Evolutionary conservation across 2,888 invertebrate genomes (phyloP), one percentile per base, ranked within the genome.

Genomic region (Clitarchus hookeri): DNA sequence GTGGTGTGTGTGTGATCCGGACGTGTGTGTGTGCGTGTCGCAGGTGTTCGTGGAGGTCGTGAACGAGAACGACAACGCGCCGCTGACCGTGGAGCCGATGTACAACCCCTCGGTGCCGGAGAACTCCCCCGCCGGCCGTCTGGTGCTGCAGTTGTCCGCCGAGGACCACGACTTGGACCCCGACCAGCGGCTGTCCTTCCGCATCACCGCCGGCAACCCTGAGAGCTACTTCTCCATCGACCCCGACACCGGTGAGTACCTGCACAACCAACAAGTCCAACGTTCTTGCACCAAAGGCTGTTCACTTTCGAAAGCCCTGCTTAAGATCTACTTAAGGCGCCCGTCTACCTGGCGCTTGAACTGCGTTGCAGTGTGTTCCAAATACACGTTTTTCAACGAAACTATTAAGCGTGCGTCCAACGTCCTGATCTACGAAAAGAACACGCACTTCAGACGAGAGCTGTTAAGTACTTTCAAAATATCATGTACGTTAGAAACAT

Each of bases 31-130:
- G 65, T 65, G 65, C 86, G 85, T 89, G 86, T 88, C 91, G 19
- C 91, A 96, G 95, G 95, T 97, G 83, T 97, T 95, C 91, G 93
- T 97, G 84, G 95, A 96, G 90, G 96, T 99, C 88, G 93, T 95
- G 89, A 98, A 99, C 92, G 97, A 96, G 90, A 99, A 99, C 92
- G 99, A 99, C 93, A 97, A 98, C 93, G 95, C 95, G 82, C 99
- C 99, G 85, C 93, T 98, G 92, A 97, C 98, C 88, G 94, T 94
- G 89, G 94, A 95, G 89, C 97, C 99, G 23, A 95, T 97, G 87
- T 99, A 98, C 93, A 94, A 95, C 91, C 96, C 96, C 6, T 93
- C 93, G 53, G 94, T 99, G 87, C 91, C 93, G 54, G 98, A 98
- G 93, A 96, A 97, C 91, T 95, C 96, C 90, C 94, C 94, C 23